phyloP scores from a whole-genome alignment of 1,140 invertebrate genomes.

The Drosophila quadrilineata region DNA sequence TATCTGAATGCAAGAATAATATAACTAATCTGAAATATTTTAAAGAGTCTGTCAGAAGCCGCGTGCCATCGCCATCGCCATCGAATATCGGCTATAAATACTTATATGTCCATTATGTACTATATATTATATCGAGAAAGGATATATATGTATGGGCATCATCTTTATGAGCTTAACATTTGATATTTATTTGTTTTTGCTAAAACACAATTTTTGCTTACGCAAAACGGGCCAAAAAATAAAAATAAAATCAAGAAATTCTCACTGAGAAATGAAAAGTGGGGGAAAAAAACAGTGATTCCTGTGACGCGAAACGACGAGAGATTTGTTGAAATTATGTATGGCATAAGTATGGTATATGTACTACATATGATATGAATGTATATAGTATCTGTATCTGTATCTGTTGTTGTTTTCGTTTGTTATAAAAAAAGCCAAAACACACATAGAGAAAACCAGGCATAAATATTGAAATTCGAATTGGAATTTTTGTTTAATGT shows the following conservation, averaged over 20 bases:
- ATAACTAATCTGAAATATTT: no score
- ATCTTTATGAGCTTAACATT: conserved; percentile 65
- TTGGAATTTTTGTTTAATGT: neutral
- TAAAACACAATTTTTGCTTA: conserved; percentile 58
- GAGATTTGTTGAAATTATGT: conserved; percentile 20
- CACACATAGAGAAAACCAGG: neutral
- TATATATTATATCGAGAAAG: neutral
- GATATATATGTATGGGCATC: conserved; percentile 2
- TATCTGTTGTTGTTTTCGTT: conserved; percentile 28
- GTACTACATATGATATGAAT: neutral
- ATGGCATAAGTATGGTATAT: conserved; percentile 5
- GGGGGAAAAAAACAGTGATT: no score
- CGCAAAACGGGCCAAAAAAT: conserved; percentile 58
- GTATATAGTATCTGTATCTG: no score
- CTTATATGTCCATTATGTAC: neutral
- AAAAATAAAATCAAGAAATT: no score
- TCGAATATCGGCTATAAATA: conserved; percentile 13
- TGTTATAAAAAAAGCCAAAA: neutral
- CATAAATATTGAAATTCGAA: no score
- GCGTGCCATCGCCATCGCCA: conserved; percentile 17
- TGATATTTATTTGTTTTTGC: conserved; percentile 68
- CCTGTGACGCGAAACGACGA: conserved; percentile 51
- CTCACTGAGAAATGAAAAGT: no score
- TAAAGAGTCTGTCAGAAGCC: conserved; percentile 14
- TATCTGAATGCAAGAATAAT: no score